phyloP scores from a whole-genome alignment of 1,140 invertebrate genomes.

The Zaprionus ghesquierei region DNA sequence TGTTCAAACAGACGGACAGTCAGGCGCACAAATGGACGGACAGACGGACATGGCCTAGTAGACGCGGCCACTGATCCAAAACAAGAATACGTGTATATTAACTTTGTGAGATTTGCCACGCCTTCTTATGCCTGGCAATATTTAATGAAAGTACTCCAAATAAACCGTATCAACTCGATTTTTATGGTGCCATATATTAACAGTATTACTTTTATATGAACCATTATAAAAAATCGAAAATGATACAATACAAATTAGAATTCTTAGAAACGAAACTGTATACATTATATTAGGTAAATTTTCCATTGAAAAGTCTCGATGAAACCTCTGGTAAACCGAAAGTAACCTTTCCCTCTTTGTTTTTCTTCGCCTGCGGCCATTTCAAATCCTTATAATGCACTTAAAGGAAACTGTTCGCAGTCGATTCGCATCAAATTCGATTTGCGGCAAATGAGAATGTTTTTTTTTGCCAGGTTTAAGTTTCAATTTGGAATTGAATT shows the following conservation, averaged over 20 bases:
- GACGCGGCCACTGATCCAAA: too few relatives aligned
- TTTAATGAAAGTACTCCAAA: too few relatives aligned
- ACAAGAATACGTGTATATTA: too few relatives aligned
- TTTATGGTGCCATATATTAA: too few relatives aligned
- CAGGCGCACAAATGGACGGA: too few relatives aligned
- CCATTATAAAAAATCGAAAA: too few relatives aligned
- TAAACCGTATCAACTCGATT: too few relatives aligned
- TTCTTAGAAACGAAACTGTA: neutral
- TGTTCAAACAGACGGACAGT: too few relatives aligned
- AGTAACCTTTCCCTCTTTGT: neutral
- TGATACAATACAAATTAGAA: neutral
- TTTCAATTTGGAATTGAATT: slow-evolving; percentile 32
- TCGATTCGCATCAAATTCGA: neutral
- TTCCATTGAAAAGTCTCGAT: neutral
- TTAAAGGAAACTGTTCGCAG: neutral
- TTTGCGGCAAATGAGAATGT: slow-evolving; percentile 19
- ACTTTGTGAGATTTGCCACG: too few relatives aligned
- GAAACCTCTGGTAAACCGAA: neutral
- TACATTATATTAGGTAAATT: neutral
- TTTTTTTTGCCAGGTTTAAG: slow-evolving; percentile 5
- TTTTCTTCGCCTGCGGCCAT: neutral
- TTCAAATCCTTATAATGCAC: neutral
- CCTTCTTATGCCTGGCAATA: too few relatives aligned
- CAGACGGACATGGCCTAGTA: too few relatives aligned
- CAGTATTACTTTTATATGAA: too few relatives aligned